Conservation (phyloP, 37 sponge, comb jelly and placozoan genomes). For the Aphrocallistes beatrix region DNA sequence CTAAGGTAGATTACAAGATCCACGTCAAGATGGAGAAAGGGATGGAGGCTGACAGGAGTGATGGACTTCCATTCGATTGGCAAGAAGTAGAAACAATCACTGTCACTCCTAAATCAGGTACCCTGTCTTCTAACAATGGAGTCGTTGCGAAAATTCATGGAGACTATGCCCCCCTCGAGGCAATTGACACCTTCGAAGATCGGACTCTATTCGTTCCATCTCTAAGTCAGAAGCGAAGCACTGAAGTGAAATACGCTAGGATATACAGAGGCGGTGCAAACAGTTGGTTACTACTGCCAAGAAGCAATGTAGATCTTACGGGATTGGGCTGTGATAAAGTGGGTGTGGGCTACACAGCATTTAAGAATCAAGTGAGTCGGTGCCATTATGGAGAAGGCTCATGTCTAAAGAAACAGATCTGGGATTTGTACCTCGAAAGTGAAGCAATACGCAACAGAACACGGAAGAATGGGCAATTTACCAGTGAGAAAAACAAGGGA, state of each 20-base stretch:
- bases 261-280: background rate
- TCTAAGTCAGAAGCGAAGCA: background rate
- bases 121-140: background rate
- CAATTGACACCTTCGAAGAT: slow-evolving; percentile 10
- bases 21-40: background rate
- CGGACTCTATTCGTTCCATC: background rate
- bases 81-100: background rate
- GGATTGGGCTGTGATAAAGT: background rate
- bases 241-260: background rate
- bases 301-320: background rate
- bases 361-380: background rate
- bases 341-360: background rate
- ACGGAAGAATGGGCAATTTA: background rate
- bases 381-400: background rate
- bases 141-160: background rate
- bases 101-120: background rate
- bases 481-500: background rate
- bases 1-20: background rate
- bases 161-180: background rate
- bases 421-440: background rate
- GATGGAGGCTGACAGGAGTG: background rate
- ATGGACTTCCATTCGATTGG: background rate
- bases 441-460: background rate
- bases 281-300: background rate
- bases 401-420: background rate